Evolutionary conservation across 2,113 vertebrate species (phyloP).

Genomic region (Gnathonemus echidnorhynchus): DNA sequence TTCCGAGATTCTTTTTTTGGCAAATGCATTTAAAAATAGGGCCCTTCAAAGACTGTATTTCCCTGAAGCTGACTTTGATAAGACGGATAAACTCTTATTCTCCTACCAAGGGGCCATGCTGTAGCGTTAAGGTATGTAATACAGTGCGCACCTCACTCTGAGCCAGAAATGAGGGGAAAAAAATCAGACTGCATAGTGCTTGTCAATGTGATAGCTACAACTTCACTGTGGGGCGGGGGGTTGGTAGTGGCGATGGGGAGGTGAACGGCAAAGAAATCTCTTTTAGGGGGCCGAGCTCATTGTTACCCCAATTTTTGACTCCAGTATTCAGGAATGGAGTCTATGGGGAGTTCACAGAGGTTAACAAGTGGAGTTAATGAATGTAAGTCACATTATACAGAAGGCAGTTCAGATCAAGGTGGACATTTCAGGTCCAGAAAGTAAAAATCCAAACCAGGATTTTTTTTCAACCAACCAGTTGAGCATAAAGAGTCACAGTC

Average conservation of each 20-base stretch:
- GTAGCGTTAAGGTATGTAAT: too few relatives aligned
- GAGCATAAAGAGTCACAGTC: too few relatives aligned
- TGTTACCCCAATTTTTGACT: neutral
- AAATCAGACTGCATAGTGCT: neutral
- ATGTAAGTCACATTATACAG: neutral
- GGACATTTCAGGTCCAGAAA: too few relatives aligned
- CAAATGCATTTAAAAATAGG: neutral
- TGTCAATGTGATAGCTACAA: neutral
- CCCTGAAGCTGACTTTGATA: slow-evolving; percentile 6
- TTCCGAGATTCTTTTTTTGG: neutral
- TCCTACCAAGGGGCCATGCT: too few relatives aligned
- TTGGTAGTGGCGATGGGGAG: neutral
- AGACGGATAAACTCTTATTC: neutral
- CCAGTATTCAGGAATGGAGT: neutral
- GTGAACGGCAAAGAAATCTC: neutral
- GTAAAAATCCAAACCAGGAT: too few relatives aligned
- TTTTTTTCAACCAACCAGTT: too few relatives aligned
- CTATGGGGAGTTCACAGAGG: neutral
- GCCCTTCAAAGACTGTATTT: neutral
- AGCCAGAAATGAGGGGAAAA: neutral
- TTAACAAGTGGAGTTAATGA: neutral
- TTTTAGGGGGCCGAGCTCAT: neutral
- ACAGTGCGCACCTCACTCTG: too few relatives aligned
- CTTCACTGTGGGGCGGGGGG: neutral
- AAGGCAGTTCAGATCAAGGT: neutral